A percentile compares a stretch with the other conserved stretches of the same genome.
These are phyloP conservation scores for Enteromius argenteus DNA, from an alignment of 2,797 vertebrate species.

Conservation along the genomic window DNA sequence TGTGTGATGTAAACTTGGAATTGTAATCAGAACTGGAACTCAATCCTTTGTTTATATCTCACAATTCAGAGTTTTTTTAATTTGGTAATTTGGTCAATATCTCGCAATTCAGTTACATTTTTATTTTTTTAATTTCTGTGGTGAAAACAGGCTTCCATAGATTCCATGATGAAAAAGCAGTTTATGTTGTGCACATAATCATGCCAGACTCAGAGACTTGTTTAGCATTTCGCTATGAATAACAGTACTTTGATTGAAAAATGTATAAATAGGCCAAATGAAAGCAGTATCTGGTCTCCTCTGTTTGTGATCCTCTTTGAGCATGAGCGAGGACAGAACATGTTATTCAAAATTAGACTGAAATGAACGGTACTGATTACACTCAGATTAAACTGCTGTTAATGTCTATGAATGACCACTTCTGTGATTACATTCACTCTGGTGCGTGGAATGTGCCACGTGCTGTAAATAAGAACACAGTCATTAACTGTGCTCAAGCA, in stretches of 20 bases:
- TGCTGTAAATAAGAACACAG: conserved; percentile 18
- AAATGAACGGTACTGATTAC: background rate
- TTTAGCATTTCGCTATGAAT: background rate
- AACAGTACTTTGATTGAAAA: background rate
- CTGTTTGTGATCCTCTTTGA: conserved; percentile 4
- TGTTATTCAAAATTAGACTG: conserved; percentile 2
- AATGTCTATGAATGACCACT: conserved; percentile 13
- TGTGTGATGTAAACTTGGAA: background rate
- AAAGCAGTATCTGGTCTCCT: background rate
- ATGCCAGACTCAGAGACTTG: background rate
- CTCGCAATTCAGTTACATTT: no score
- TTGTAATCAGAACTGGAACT: background rate
- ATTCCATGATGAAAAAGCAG: background rate
- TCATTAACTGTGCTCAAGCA: conserved; percentile 19
- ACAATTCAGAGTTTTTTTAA: background rate
- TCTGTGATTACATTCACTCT: conserved; percentile 1
- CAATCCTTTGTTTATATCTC: background rate
- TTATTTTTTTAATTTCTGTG: background rate
- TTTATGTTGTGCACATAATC: background rate
- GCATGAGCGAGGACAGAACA: conserved; percentile 11
- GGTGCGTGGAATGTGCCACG: background rate
- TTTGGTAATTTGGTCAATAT: background rate
- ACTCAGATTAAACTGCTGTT: conserved; percentile 29
- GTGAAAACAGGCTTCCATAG: background rate
- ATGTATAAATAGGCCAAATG: background rate